A percentile compares a stretch with the other conserved stretches of the same genome.
These are phyloP conservation scores for Drosophila azteca DNA, from an alignment of 1,140 invertebrate genomes.

Conservation along the genomic window DNA sequence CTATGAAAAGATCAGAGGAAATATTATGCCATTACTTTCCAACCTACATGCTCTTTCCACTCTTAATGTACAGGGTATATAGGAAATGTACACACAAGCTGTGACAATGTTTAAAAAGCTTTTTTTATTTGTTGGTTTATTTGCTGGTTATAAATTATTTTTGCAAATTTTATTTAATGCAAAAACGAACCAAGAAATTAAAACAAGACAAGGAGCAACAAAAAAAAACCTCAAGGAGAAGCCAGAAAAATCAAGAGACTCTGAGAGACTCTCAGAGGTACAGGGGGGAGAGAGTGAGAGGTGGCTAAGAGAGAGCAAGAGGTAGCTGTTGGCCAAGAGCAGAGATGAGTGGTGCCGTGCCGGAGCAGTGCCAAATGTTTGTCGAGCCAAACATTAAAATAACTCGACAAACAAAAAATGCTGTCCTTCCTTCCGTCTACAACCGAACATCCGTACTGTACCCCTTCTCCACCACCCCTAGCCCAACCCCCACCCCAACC, in stretches of 20 bases:
- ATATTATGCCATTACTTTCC: too few species aligned
- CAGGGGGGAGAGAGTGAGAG: background rate
- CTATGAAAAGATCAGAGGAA: too few species aligned
- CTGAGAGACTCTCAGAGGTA: background rate
- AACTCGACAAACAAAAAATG: constrained; percentile 57
- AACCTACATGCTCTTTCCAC: background rate
- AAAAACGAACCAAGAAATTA: constrained; percentile 64
- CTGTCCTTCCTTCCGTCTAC: constrained; percentile 4
- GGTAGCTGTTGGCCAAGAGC: too few species aligned
- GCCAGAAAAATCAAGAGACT: too few species aligned
- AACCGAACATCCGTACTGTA: background rate
- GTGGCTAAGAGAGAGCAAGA: background rate
- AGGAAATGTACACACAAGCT: constrained; percentile 11
- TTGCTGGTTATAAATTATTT: constrained; percentile 67
- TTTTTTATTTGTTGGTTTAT: constrained; percentile 47
- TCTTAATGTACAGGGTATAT: background rate
- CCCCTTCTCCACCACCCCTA: too few species aligned
- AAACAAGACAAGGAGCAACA: constrained; percentile 28
- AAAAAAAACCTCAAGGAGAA: too few species aligned
- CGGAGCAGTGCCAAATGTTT: constrained; percentile 47
- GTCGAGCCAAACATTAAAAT: constrained; percentile 67
- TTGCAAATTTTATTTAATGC: constrained; percentile 79
- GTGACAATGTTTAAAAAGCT: constrained; percentile 59
- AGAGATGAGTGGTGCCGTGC: too few species aligned
- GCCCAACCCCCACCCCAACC: background rate